A percentile compares a stretch with the other conserved stretches of the same genome.
These are phyloP conservation scores for Lagria hirta DNA, from an alignment of 2,888 invertebrate genomes.

Conservation along the genomic window DNA sequence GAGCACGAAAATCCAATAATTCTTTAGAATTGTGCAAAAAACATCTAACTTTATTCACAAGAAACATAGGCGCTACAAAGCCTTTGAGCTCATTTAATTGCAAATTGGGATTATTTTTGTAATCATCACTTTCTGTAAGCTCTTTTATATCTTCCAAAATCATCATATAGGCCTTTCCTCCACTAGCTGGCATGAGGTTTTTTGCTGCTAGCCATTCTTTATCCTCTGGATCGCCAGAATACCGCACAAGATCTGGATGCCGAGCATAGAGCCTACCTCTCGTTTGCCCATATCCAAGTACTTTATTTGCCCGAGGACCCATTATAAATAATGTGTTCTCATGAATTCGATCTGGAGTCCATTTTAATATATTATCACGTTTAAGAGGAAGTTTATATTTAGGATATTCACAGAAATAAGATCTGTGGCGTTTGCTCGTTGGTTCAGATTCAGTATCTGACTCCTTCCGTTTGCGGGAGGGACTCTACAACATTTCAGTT, in stretches of 20 bases:
- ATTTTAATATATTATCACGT: constrained; percentile 66
- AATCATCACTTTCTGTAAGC: constrained; percentile 72
- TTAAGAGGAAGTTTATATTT: constrained; percentile 55
- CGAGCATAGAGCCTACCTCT: constrained; percentile 74
- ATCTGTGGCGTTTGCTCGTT: constrained; percentile 49
- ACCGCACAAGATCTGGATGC: constrained; percentile 74
- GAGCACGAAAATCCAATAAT: constrained; percentile 46
- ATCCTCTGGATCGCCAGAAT: constrained; percentile 78
- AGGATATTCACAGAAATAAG: constrained; percentile 53
- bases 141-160: constrained; percentile 77
- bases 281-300: constrained; percentile 73
- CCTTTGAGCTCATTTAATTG: constrained; percentile 70
- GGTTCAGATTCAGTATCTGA: constrained; percentile 67
- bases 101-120: constrained; percentile 64
- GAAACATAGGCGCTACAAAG: constrained; percentile 73
- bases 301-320: constrained; percentile 75
- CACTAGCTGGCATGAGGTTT: constrained; percentile 74
- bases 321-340: constrained; percentile 76
- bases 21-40: constrained; percentile 59
- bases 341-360: constrained; percentile 73
- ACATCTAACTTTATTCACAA: constrained; percentile 71
- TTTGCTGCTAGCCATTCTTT: constrained; percentile 79
- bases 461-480: constrained; percentile 64
- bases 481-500: constrained; percentile 55
- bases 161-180: constrained; percentile 78